Evolutionary conservation across 92 coral and sea anemone species (phyloP).

Genomic region (Pocillopora meandrina): DNA sequence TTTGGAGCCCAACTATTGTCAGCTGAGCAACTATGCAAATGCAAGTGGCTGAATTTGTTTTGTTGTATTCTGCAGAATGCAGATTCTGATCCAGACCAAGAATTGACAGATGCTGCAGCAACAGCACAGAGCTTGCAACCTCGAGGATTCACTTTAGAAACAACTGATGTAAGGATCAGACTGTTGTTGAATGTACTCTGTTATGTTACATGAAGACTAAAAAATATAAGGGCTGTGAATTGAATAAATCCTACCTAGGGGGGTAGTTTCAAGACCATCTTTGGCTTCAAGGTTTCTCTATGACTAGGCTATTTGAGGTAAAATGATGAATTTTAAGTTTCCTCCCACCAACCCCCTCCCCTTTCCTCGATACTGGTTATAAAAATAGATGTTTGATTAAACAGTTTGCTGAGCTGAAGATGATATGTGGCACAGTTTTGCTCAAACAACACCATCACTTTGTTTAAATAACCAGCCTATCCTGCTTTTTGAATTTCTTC

Average conservation of each 20-base stretch:
- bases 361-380: no score
- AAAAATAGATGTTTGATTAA: no score
- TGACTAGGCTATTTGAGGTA: no score
- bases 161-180: slow-evolving; percentile 77
- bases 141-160: slow-evolving; percentile 94
- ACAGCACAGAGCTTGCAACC: slow-evolving; percentile 99
- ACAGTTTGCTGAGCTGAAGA: no score
- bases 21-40: no score
- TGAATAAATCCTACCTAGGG: no score
- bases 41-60: background rate
- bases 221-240: background rate
- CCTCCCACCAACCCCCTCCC: no score
- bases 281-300: no score
- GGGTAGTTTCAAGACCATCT: no score
- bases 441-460: no score
- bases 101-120: slow-evolving; percentile 96
- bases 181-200: background rate
- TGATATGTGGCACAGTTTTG: no score
- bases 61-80: slow-evolving; percentile 45
- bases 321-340: no score
- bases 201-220: background rate
- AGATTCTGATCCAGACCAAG: slow-evolving; percentile 87
- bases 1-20: background rate
- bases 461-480: background rate
- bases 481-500: background rate